A percentile compares a stretch with the other conserved stretches of the same genome.
Evolutionary conservation across 2,113 vertebrate genomes (phyloP).

Genomic region (Kryptolebias marmoratus): DNA sequence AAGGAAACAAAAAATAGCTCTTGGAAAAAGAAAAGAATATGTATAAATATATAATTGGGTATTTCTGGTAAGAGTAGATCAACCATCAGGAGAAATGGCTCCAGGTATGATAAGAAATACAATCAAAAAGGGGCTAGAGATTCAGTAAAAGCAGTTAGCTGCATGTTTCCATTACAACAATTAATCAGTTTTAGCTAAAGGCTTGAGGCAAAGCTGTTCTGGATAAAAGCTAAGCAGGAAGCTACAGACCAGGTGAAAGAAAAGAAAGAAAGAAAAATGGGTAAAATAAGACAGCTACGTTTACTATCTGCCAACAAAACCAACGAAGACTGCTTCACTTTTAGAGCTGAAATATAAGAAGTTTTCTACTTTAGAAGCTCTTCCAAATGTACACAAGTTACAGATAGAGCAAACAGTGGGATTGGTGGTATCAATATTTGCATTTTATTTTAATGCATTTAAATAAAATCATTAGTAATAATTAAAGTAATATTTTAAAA

Average conservation of each 20-base stretch:
- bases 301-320: no score
- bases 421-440: not conserved
- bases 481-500: not conserved
- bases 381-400: conserved; percentile 21
- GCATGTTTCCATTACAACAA: conserved; percentile 35
- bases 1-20: conserved; percentile 63
- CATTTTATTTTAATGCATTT: not conserved
- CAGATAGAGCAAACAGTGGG: not conserved
- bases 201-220: not conserved
- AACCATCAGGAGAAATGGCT: conserved; percentile 25
- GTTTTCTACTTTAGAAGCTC: not conserved
- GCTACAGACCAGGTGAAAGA: conserved; percentile 1
- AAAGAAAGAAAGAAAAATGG: not conserved
- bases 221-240: not conserved
- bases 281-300: no score
- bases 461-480: not conserved
- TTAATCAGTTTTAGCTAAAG: conserved; percentile 18
- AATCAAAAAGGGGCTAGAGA: conserved; percentile 12
- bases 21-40: conserved; percentile 50
- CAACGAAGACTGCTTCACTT: no score
- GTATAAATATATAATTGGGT: conserved; percentile 50
- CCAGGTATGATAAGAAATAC: conserved; percentile 34
- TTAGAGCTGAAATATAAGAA: no score
- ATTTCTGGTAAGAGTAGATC: conserved; percentile 10
- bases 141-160: conserved; percentile 26